Evolutionary conservation across 2,797 vertebrate genomes (phyloP).

Genomic region (Hoplostethus atlanticus): DNA sequence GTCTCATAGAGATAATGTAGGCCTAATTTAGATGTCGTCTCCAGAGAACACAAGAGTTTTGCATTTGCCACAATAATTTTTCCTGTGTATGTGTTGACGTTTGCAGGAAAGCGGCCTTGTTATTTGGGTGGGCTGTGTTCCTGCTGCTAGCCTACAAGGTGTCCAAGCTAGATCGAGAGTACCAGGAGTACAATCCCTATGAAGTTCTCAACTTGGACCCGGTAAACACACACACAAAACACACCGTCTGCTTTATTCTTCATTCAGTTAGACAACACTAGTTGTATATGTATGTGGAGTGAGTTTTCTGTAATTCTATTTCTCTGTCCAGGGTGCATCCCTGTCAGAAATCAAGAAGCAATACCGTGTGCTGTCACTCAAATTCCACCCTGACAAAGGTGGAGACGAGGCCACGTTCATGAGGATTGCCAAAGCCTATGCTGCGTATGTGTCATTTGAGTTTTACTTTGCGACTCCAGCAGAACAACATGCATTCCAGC

Average conservation of each 20-base stretch:
- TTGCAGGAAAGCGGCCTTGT: constrained; percentile 92
- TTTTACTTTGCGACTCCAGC: not conserved
- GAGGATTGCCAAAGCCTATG: constrained; percentile 97
- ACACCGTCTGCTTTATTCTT: not conserved
- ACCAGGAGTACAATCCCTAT: constrained; percentile 99
- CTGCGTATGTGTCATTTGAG: constrained; percentile 88
- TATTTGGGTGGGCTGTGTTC: constrained; percentile 97
- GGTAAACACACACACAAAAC: constrained; percentile 81
- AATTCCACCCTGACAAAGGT: constrained; percentile 97
- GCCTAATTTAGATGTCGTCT: constrained; percentile 3
- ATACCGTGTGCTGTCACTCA: constrained; percentile 93
- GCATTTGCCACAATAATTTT: constrained; percentile 25
- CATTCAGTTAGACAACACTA: not conserved
- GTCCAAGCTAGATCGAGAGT: constrained; percentile 97
- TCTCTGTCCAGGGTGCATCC: constrained; percentile 88
- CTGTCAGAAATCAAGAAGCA: constrained; percentile 96
- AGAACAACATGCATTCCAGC: not conserved
- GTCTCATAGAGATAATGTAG: not conserved
- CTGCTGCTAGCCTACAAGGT: constrained; percentile 97
- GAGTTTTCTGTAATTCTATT: constrained; percentile 21
- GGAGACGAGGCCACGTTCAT: constrained; percentile 97
- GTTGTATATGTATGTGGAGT: not conserved
- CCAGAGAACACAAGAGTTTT: not conserved
- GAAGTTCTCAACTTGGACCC: constrained; percentile 96
- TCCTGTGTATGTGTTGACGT: constrained; percentile 30